Evolutionary conservation across 2,113 vertebrate species (phyloP), one percentile per base, ranked within the genome.

Genomic region (Ciconia boyciana): DNA sequence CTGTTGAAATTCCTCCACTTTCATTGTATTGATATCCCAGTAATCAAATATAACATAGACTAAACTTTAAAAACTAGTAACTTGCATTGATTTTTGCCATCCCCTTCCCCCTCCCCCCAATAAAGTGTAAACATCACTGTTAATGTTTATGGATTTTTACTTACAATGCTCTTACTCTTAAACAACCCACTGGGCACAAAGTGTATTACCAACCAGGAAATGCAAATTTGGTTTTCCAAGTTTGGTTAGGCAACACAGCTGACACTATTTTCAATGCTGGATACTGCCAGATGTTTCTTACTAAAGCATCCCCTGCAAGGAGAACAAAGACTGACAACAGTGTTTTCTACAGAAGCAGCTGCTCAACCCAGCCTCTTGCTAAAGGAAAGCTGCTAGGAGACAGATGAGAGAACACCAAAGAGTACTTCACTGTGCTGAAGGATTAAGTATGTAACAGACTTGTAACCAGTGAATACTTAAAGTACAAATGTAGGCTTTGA

Each of bases 1-100:
- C 86, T 83, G 95, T 87, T 92, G 82, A 92, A 95, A 95, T 94
- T 95, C 90, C 83, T 96, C 86, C 97, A 94, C 90, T 94, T 70
- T 65, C 94, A 92, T 97, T 98, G 93, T 97, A 86, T 91, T 96
- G 97, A 96, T 98, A 98, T 98, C 98, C 97, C 97, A 98, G 97
- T 98, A 98, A 98, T 98, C 97, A 97, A 97, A 97, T 98, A 98
- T 97, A 97, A 98, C 98, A 96, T 97, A 97, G 96, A 97, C 96
- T 97, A 92, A 97, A 87, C 93, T 96, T 96, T 72, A 89, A 94
- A 96, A 94, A 49, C 69, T 86, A 95, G 74, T 96, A 97, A 97
- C 93, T 97, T 77, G 58, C 80, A 26, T 77, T 96, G 84, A 83
- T 87, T 97, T 91, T 97, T 96, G 62, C 89, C 83, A 74, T 46